Conservation (phyloP, 2,797 vertebrate genomes). For the Spinibarbus caldwelli region DNA sequence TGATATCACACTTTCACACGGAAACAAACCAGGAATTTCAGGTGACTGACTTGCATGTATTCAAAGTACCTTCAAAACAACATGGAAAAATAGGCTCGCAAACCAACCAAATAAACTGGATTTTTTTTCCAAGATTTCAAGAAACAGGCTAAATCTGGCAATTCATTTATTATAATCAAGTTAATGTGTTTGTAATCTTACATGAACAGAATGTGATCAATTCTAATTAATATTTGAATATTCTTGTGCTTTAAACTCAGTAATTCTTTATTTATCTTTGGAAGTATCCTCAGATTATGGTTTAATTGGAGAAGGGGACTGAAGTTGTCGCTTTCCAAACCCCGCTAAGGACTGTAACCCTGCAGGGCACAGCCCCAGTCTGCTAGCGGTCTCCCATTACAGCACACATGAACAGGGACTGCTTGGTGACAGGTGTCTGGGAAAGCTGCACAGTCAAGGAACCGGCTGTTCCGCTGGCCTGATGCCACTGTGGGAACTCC, state of each 20-base stretch:
- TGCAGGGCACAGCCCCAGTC: slow-evolving; percentile 4
- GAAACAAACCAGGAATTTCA: slow-evolving; percentile 12
- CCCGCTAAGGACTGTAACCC: neutral
- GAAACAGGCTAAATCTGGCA: no score
- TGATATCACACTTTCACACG: slow-evolving; percentile 21
- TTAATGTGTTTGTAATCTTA: neutral
- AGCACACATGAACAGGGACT: slow-evolving; percentile 28
- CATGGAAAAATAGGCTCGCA: neutral
- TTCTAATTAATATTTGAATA: neutral
- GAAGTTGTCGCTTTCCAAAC: slow-evolving; percentile 2
- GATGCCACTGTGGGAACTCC: slow-evolving; percentile 42
- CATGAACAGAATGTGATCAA: neutral
- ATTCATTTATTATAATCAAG: neutral
- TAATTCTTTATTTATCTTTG: neutral
- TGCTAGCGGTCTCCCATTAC: slow-evolving; percentile 31
- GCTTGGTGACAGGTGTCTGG: slow-evolving; percentile 43
- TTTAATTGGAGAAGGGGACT: neutral
- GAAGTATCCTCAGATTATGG: neutral
- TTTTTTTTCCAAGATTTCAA: neutral
- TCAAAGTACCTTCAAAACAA: neutral
- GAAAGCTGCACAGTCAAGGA: slow-evolving; percentile 40
- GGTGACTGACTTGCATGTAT: neutral
- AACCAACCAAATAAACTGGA: neutral
- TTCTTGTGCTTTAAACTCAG: neutral
- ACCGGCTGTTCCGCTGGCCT: slow-evolving; percentile 29